phyloP scores from a whole-genome alignment of 1,140 invertebrate species.

The Venturia canescens region DNA sequence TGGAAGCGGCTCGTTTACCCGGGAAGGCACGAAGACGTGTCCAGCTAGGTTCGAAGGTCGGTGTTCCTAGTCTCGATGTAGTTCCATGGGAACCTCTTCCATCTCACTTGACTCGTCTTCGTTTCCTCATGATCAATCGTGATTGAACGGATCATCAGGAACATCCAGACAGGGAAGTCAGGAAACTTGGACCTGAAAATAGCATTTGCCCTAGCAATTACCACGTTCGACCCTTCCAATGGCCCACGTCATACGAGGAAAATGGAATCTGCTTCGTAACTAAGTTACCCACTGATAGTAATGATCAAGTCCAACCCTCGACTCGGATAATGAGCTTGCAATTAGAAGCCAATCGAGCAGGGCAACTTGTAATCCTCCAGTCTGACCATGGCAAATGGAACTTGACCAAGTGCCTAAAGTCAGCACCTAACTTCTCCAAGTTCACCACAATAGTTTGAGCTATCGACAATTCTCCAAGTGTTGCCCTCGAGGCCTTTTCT shows the following conservation, averaged over 20 bases:
- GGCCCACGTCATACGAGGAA: background rate
- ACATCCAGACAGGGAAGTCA: background rate
- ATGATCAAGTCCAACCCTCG: too few relatives aligned
- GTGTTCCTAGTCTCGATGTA: background rate
- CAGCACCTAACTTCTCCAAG: too few relatives aligned
- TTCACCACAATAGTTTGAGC: too few relatives aligned
- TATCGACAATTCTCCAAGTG: too few relatives aligned
- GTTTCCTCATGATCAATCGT: background rate
- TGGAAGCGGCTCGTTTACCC: constrained; percentile 19
- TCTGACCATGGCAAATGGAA: too few relatives aligned
- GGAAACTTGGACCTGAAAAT: background rate
- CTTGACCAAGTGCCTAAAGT: too few relatives aligned
- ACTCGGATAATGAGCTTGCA: too few relatives aligned
- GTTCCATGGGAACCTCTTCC: background rate
- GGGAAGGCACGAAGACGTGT: background rate
- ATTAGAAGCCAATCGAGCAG: too few relatives aligned
- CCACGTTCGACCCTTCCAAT: background rate
- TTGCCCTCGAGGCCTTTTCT: too few relatives aligned
- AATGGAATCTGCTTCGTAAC: too few relatives aligned
- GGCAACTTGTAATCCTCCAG: too few relatives aligned
- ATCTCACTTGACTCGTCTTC: background rate
- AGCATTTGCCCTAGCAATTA: background rate
- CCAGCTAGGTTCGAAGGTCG: background rate
- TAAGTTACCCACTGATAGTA: too few relatives aligned
- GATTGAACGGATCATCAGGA: background rate